Evolutionary conservation across 1,140 invertebrate species (phyloP), one percentile per base, ranked within the genome.

Genomic region (Psix sp.): DNA sequence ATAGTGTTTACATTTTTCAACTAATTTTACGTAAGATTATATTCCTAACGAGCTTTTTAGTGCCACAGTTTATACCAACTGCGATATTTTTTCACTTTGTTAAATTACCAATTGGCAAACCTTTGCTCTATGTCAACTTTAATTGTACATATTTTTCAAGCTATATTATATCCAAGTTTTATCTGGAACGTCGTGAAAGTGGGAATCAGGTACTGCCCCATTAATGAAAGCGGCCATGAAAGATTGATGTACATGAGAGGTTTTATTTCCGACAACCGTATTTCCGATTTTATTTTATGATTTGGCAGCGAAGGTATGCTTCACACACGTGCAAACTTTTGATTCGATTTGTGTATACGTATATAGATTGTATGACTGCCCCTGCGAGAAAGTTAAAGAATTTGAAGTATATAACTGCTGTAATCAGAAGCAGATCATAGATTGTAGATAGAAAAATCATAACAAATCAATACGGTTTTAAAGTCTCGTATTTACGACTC

Each of bases 121-220:
- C n/a, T n/a, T n/a, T n/a, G n/a, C n/a, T n/a, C n/a, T n/a, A n/a
- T 29, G 26, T 29, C 26, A 29, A 29, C 7, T 24, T 29, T 29
- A 3, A 29, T 29, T 7, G 26, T 29, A n/a, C n/a, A n/a, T n/a
- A n/a, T n/a, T n/a, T n/a, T n/a, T n/a, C n/a, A 39, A 39, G 16
- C 16, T 6, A 18, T 18, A n/a, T 39, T 20, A 9, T 17, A 42
- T 62, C 20, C 24, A 33, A 3, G 0, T 11, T 4, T 49, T 40
- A 35, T 62, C 29, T 43, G 20, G 9, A 15, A 52, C 43, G 46
- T 42, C 29, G 62, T 48, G 62, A 66, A 66, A 66, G 49, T 39
- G 14, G 24, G 6, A 3, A 9, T 7, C 36, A 52, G 38, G 38
- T 13, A 38, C 10, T 16, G 45, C 52, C 42, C 11, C 17, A 10